phyloP scores from a whole-genome alignment of 2,888 invertebrate species.

The Pollenia amentaria region DNA sequence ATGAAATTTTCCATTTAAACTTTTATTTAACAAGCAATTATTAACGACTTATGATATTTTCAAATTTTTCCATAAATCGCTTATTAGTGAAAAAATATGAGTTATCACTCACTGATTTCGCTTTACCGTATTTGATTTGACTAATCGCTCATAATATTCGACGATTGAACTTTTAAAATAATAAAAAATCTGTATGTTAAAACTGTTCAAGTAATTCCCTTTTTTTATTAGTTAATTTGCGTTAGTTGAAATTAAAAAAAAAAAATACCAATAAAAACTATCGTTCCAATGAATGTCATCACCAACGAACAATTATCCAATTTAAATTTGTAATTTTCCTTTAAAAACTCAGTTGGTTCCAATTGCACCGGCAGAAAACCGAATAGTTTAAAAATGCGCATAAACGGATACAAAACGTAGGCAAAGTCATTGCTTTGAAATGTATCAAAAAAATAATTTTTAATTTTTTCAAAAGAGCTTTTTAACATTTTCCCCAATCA shows the following conservation, averaged over 20 bases:
- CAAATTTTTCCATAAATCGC: too few species aligned
- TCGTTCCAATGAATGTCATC: constrained; percentile 55
- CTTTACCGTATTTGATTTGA: too few species aligned
- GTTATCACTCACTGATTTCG: too few species aligned
- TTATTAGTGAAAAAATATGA: too few species aligned
- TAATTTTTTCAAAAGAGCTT: constrained; percentile 18
- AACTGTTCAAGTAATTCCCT: too few species aligned
- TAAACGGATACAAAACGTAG: constrained; percentile 78
- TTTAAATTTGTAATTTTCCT: constrained; percentile 63
- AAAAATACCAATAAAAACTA: constrained; percentile 73
- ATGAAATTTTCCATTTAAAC: too few species aligned
- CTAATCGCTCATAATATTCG: too few species aligned
- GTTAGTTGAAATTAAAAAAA: not conserved
- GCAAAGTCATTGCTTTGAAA: constrained; percentile 71
- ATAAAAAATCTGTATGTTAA: too few species aligned
- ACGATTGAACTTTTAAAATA: too few species aligned
- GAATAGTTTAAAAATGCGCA: constrained; percentile 77
- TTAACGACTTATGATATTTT: too few species aligned
- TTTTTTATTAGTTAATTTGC: not conserved
- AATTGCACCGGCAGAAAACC: constrained; percentile 78
- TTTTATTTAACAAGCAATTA: too few species aligned
- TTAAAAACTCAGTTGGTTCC: constrained; percentile 54
- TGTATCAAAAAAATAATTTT: constrained; percentile 62
- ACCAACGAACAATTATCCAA: constrained; percentile 71
- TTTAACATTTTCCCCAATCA: constrained; percentile 13